A percentile compares a stretch with the other conserved stretches of the same genome.
Conservation (phyloP, 2,113 vertebrate genomes). For the Eclectus roratus region DNA sequence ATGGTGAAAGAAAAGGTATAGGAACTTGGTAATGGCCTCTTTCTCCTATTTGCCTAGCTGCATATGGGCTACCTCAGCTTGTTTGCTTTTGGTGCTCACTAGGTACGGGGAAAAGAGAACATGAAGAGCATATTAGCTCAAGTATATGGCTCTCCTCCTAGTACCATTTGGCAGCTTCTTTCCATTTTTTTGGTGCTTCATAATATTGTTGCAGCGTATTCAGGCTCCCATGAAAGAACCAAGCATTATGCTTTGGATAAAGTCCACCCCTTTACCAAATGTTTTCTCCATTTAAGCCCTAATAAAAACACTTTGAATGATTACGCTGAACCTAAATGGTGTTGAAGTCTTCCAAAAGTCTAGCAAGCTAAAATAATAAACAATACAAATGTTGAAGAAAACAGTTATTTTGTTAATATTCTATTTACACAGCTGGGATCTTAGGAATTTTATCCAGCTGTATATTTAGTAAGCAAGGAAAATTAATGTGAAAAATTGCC, state of each 20-base stretch:
- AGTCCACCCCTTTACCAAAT: background rate
- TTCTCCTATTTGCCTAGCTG: background rate
- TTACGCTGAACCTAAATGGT: background rate
- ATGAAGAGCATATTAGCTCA: background rate
- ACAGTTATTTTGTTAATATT: constrained; percentile 31
- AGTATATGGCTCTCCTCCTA: background rate
- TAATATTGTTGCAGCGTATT: background rate
- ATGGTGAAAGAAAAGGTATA: background rate
- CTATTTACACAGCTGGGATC: constrained; percentile 44
- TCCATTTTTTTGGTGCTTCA: background rate
- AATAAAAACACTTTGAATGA: constrained; percentile 7
- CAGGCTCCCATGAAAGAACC: background rate
- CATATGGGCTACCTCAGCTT: background rate
- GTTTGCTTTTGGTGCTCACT: background rate
- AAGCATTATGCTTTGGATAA: background rate
- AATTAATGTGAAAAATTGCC: background rate
- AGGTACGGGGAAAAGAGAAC: background rate
- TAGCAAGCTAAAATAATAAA: constrained; percentile 24
- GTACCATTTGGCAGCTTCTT: background rate
- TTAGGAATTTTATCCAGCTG: constrained; percentile 5
- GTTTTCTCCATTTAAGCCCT: background rate
- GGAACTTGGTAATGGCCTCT: background rate
- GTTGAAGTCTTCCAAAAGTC: background rate
- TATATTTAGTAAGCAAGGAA: constrained; percentile 16
- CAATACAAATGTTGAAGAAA: constrained; percentile 2